Evolutionary conservation across 1,140 invertebrate species (phyloP).

Genomic region (Aphis craccivora): DNA sequence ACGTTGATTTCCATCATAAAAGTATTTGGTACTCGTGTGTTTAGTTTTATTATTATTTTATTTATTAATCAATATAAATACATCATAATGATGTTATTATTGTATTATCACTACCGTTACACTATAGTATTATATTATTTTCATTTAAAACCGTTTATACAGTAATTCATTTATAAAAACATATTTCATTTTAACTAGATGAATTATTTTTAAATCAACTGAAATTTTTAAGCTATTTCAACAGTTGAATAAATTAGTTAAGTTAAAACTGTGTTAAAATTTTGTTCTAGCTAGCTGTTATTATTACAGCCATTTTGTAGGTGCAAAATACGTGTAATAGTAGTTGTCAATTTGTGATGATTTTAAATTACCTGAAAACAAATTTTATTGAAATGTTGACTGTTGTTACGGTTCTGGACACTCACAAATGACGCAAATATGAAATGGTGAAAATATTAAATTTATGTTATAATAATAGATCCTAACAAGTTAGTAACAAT

Average conservation of each 20-base stretch:
- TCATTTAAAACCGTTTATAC: background rate
- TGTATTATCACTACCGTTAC: too few species aligned
- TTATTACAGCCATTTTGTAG: background rate
- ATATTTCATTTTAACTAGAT: background rate
- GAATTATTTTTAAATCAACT: background rate
- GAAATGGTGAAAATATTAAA: background rate
- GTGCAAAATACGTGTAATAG: background rate
- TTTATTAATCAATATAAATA: background rate
- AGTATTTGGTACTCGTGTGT: background rate
- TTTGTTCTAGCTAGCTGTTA: background rate
- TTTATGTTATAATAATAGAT: conserved; percentile 2
- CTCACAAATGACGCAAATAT: background rate
- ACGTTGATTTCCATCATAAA: background rate
- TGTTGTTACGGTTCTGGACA: background rate
- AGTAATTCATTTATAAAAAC: background rate
- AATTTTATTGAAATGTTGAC: background rate
- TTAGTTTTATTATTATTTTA: background rate
- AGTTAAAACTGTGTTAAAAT: background rate
- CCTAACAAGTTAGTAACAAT: background rate
- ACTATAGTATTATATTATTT: background rate
- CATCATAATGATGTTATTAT: background rate
- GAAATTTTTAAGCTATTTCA: background rate
- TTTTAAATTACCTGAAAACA: background rate
- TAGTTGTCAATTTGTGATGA: too few species aligned
- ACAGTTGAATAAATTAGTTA: background rate